These are phyloP conservation scores for Nemurella pictetii DNA, from an alignment of 2,888 invertebrate genomes.

Conservation along the genomic window DNA sequence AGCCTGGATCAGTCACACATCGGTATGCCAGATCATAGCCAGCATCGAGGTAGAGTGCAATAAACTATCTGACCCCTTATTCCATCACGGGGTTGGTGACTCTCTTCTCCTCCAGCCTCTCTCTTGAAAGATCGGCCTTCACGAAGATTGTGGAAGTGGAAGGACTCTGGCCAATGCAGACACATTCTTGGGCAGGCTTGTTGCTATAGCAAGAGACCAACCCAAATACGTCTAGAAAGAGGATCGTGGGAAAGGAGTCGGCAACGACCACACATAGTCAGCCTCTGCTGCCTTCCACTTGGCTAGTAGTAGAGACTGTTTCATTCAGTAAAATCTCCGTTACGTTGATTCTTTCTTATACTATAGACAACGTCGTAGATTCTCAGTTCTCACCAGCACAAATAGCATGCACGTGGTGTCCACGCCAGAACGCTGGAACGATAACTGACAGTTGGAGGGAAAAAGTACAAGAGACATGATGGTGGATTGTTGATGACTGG, in stretches of 20 bases:
- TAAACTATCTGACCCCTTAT: slow-evolving; percentile 14
- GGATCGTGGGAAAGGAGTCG: not conserved
- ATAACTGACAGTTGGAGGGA: not conserved
- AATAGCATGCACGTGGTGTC: not conserved
- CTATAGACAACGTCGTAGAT: too few species aligned
- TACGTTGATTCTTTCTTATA: not conserved
- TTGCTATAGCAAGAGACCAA: not conserved
- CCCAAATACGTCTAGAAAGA: not conserved
- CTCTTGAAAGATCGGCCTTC: not conserved
- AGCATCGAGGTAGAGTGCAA: slow-evolving; percentile 8
- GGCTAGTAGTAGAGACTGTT: not conserved
- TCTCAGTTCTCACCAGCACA: too few species aligned
- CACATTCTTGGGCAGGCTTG: not conserved
- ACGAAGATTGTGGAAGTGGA: not conserved
- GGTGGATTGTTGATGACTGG: not conserved
- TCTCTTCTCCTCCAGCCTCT: not conserved
- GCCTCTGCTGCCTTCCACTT: not conserved
- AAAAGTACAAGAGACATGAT: not conserved
- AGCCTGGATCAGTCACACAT: not conserved
- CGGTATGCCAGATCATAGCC: not conserved
- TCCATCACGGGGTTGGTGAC: slow-evolving; percentile 17
- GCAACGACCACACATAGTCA: not conserved
- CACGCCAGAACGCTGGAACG: not conserved
- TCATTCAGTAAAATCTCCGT: not conserved
- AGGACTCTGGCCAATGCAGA: not conserved